Evolutionary conservation across 2,888 invertebrate genomes (phyloP), one percentile per base, ranked within the genome.

Genomic region (Euplagia quadripunctaria): DNA sequence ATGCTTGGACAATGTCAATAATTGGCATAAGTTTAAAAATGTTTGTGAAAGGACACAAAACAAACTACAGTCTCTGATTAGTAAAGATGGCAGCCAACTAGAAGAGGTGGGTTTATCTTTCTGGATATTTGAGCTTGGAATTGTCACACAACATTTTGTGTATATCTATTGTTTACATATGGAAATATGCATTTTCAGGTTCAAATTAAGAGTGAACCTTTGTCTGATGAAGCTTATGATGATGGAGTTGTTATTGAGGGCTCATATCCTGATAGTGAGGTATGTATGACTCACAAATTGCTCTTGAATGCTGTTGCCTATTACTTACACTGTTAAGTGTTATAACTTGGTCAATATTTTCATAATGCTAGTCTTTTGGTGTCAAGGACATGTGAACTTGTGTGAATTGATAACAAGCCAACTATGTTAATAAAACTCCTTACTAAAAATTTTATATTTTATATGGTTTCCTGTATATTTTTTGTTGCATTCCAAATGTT

Each of bases 11-110:
- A 97, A 96, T 93, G 96, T 97, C 83, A 97, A 97, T 87, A 96
- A 96, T 88, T 97, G 97, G 97, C 96, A 97, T 87, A 91, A 94
- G 80, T 97, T 97, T 93, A 97, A 97, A 91, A 94, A 96, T 88
- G 93, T 96, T 42, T 97, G 97, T 92, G 94, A 96, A 83, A 96
- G 96, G 87, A 96, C 97, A 81, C 97, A 97, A 94, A 96, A 95
- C 87, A 97, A 97, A 91, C 92, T 97, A 84, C 95, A 94, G 86
- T 94, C 96, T 91, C 96, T 97, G 96, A 88, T 96, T 85, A 94
- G 93, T 88, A 95, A 94, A 90, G 94, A 95, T 90, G 93, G 93
- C 90, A 94, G 91, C 94, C 95, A 92, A 93, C 94, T 95, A 92
- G 95, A 95, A 94, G 94, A 94, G 95, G 96, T 95, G 87, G 90